Evolutionary conservation across 2,113 vertebrate genomes (phyloP), one percentile per base, ranked within the genome.

Genomic region (Polyodon spathula): DNA sequence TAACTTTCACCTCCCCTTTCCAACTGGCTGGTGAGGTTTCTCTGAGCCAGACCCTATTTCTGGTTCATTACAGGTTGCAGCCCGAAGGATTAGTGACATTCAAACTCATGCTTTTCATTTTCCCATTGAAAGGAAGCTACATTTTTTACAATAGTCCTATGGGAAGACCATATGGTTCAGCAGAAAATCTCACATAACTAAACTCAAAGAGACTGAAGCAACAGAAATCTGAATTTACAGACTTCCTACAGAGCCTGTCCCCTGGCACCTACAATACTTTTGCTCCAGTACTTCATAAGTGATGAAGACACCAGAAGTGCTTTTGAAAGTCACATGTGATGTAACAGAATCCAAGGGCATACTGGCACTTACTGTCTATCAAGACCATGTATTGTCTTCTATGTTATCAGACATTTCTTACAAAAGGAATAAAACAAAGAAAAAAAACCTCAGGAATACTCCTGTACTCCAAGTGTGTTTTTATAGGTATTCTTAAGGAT

Each of bases 101-200:
- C 48, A 10, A n/a, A n/a, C 48, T 50, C 48, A 50, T 50, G 12
- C 48, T 50, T 5, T 6, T 50, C 48, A 11, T 50, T 50, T 50
- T 14, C 12, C 48, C 48, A 50, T 10, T 50, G 48, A 50, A 10
- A 50, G 48, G 48, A 50, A 50, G 48, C 7, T 6, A 14, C 6
- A 50, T 10, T 6, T 6, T 50, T 50, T 50, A n/a, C 15, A 2
- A 50, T 4, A n/a, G 12, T 6, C 12, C 48, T 11, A 50, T 50
- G 48, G 15, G 48, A 50, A 50, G 2, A n/a, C 48, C 48, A 50
- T 50, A 50, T 50, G 48, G 48, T 50, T 50, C 48, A n/a, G 48
- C 48, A 50, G 46, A n/a, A 50, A 50, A 50, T 10, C 46, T 10
- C 46, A 50, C 46, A 50, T 50, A 10, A 50, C 8, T 12, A 50